These are phyloP conservation scores for Lepidocolaptes lacrymiger DNA, from an alignment of 2,797 vertebrate genomes.

Conservation along the genomic window DNA sequence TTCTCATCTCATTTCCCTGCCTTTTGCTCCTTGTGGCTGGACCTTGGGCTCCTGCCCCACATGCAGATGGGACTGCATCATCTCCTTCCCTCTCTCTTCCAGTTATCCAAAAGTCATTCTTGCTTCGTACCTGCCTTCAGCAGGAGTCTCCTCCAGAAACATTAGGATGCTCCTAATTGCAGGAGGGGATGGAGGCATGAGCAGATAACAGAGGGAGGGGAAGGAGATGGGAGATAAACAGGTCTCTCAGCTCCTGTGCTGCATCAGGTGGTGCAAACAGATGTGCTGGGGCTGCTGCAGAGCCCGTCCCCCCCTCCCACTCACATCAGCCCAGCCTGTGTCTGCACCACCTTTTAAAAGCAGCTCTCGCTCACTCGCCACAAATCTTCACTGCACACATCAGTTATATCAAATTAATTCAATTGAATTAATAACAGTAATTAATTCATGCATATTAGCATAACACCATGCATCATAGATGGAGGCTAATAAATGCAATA, in stretches of 20 bases:
- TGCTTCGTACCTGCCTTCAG: neutral
- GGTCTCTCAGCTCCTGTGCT: neutral
- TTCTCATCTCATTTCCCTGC: neutral
- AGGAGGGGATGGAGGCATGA: neutral
- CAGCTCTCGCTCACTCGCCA: neutral
- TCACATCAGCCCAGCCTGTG: neutral
- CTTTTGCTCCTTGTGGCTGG: neutral
- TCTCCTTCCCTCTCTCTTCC: neutral
- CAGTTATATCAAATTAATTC: constrained; percentile 65
- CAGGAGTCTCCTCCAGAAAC: neutral
- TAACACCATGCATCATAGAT: constrained; percentile 71
- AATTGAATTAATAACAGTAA: constrained; percentile 75
- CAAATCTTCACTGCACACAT: constrained; percentile 39
- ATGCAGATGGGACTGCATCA: neutral
- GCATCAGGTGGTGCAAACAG: constrained; percentile 36
- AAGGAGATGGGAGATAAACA: neutral
- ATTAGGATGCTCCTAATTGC: neutral
- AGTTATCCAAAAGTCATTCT: neutral
- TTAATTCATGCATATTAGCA: constrained; percentile 73
- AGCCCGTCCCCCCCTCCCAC: neutral
- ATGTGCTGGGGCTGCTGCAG: constrained; percentile 10
- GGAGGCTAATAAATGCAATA: constrained; percentile 70
- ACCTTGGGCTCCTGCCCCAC: neutral
- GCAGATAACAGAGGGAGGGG: neutral
- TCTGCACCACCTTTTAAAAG: neutral